Percentiles rank a stretch among this genome's conserved stretches.
phyloP scores from a whole-genome alignment of 2,888 invertebrate genomes.

The Nomada fabriciana region DNA sequence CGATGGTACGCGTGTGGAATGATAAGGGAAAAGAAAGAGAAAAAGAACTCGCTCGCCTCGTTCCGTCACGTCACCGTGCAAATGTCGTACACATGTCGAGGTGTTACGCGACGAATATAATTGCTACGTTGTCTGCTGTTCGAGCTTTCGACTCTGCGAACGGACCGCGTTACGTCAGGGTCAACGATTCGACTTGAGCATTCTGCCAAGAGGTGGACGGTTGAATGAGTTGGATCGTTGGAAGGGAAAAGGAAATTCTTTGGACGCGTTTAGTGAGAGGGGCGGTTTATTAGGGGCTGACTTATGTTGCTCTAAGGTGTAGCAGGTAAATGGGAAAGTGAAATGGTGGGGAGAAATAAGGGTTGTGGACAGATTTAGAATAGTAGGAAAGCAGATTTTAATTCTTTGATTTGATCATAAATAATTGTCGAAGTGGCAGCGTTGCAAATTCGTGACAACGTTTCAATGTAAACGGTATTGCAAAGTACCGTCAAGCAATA shows the following conservation, averaged over 20 bases:
- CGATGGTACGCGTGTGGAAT: slow-evolving; percentile 70
- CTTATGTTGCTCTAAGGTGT: no score
- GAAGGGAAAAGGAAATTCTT: background rate
- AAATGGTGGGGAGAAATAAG: no score
- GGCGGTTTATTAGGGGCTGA: no score
- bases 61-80: slow-evolving; percentile 52
- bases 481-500: no score
- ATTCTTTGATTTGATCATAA: no score
- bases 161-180: slow-evolving; percentile 15
- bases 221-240: background rate
- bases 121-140: background rate
- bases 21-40: slow-evolving; percentile 68
- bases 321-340: no score
- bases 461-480: no score
- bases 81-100: slow-evolving; percentile 69
- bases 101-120: background rate
- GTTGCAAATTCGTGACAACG: no score
- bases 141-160: background rate
- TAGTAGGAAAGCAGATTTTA: no score
- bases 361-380: no score
- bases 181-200: slow-evolving; percentile 14
- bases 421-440: no score
- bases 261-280: no score
- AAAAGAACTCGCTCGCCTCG: slow-evolving; percentile 33
- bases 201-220: background rate